Percentiles rank a stretch among this genome's conserved stretches.
phyloP scores from a whole-genome alignment of 2,888 invertebrate genomes.

The Teleiodes luculella region DNA sequence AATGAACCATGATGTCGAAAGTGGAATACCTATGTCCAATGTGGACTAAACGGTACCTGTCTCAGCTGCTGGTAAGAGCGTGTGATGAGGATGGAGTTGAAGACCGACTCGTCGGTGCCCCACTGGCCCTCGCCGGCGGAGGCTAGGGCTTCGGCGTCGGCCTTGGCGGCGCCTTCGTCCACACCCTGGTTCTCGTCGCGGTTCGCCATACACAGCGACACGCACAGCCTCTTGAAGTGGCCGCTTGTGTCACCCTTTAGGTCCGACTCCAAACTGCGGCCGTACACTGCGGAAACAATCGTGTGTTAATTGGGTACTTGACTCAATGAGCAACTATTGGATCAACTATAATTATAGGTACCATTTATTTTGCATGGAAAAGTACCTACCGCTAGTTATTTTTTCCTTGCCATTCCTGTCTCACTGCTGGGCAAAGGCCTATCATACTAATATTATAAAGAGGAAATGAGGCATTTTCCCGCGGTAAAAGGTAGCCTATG shows the following conservation, averaged over 20 bases:
- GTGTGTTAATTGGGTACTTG: not conserved
- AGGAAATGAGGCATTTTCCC: no score
- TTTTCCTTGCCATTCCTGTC: no score
- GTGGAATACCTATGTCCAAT: no score
- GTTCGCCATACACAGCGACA: slow-evolving; percentile 92
- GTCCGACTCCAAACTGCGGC: slow-evolving; percentile 89
- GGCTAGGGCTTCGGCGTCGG: slow-evolving; percentile 89
- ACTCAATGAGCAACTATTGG: not conserved
- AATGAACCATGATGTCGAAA: no score
- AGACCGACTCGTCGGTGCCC: slow-evolving; percentile 94
- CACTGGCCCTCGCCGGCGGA: slow-evolving; percentile 90
- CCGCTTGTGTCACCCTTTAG: slow-evolving; percentile 96
- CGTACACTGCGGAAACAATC: slow-evolving; percentile 82
- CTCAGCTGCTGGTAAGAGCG: slow-evolving; percentile 94
- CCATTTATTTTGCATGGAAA: no score
- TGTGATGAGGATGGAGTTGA: slow-evolving; percentile 91
- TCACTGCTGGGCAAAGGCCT: no score
- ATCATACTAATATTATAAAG: no score
- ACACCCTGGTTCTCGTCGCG: slow-evolving; percentile 93
- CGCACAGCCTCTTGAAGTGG: slow-evolving; percentile 94
- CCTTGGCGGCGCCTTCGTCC: slow-evolving; percentile 87
- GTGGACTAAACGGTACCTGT: slow-evolving; percentile 63
- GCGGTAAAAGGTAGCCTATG: no score
- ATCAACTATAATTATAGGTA: no score
- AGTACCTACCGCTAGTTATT: no score